phyloP scores from a whole-genome alignment of 2,797 vertebrate genomes.

The Sparidentex hasta region DNA sequence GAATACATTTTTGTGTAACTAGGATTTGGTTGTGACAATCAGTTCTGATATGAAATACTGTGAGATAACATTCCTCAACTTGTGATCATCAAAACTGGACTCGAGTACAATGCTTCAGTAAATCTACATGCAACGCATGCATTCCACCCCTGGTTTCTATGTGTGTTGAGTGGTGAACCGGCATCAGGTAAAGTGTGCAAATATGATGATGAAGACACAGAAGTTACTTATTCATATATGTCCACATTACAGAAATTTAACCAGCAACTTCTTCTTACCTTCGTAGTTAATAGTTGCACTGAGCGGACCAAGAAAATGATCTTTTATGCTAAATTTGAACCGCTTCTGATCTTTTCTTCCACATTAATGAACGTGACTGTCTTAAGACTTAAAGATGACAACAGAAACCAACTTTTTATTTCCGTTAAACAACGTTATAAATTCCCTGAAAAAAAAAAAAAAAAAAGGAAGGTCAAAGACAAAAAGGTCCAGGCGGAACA shows the following conservation, averaged over 20 bases:
- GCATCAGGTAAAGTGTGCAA: neutral
- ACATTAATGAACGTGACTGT: neutral
- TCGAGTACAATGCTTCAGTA: no score
- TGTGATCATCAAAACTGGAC: no score
- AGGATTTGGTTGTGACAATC: no score
- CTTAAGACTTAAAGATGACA: neutral
- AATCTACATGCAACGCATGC: no score
- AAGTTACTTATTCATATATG: neutral
- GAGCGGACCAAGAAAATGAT: neutral
- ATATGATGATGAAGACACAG: neutral
- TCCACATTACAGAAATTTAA: neutral
- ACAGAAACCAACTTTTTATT: neutral
- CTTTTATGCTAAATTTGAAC: neutral
- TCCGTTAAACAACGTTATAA: neutral
- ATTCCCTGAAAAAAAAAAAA: neutral
- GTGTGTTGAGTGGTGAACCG: neutral
- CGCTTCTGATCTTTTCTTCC: neutral
- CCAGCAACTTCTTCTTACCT: neutral
- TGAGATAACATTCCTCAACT: no score
- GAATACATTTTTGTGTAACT: no score
- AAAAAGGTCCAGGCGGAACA: slow-evolving; percentile 1
- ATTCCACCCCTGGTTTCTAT: neutral
- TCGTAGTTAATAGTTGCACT: neutral
- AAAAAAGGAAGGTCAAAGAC: neutral
- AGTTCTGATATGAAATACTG: no score